phyloP scores from a whole-genome alignment of 2,888 invertebrate genomes.

The Heliothis peltigera region DNA sequence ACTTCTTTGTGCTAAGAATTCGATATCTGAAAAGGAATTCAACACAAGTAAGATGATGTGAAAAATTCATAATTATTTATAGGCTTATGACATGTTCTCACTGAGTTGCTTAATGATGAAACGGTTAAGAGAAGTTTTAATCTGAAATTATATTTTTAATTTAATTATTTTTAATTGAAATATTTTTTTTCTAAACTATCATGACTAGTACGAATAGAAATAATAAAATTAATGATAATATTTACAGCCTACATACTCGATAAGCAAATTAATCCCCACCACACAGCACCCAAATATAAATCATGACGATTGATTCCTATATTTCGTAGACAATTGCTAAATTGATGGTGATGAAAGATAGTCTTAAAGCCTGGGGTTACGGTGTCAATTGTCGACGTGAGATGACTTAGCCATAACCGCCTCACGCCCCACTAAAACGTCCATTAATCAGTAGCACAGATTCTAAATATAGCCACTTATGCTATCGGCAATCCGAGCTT shows the following conservation, averaged over 20 bases:
- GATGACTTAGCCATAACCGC: slow-evolving; percentile 73
- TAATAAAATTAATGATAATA: neutral
- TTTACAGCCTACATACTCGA: slow-evolving; percentile 2
- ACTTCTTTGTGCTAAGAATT: slow-evolving; percentile 33
- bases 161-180: no score
- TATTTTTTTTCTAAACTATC: no score
- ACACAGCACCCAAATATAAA: slow-evolving; percentile 50
- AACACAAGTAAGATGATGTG: slow-evolving; percentile 2
- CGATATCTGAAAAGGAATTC: slow-evolving; percentile 40
- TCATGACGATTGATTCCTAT: slow-evolving; percentile 61
- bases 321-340: slow-evolving; percentile 61
- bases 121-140: no score
- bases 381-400: slow-evolving; percentile 82
- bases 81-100: neutral
- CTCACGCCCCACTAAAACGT: slow-evolving; percentile 74
- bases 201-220: no score
- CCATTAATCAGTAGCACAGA: slow-evolving; percentile 86
- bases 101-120: neutral
- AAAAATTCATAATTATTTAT: slow-evolving; percentile 10
- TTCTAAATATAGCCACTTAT: slow-evolving; percentile 89
- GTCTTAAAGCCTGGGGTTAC: slow-evolving; percentile 80
- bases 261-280: slow-evolving; percentile 33
- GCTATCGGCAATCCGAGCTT: slow-evolving; percentile 77
- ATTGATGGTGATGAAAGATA: slow-evolving; percentile 72
- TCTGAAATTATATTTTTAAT: no score